Base-by-base conservation (phyloP, 2,888 invertebrate genomes). In the Halocaridina rubra region DNA sequence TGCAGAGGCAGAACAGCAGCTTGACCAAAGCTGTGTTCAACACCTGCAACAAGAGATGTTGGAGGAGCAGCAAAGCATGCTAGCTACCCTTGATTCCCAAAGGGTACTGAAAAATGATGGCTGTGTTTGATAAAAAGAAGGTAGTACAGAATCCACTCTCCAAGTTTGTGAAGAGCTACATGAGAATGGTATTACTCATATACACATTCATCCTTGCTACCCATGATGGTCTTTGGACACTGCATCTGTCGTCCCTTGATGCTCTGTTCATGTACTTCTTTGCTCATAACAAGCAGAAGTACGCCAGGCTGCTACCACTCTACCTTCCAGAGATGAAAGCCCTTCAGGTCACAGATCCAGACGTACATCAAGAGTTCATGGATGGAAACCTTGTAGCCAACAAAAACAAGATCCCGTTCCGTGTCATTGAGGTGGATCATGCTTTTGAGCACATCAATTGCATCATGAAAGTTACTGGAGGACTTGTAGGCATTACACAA, bases 181-280 rank as follows among this genome's bases (percentile, higher is more conserved):
- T 71, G 29, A 27, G 19, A 5, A 71, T 71, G 71, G 32, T 71
- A 8, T 71, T 30, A 32, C n/a, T 71, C 5, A 71, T 32, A 71
- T 71, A 71, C n/a, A 32, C 32, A 71, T 71, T 71, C 32, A 71
- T 71, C 71, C 32, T 29, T 30, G 29, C 29, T 27, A 71, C 71
- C 19, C 30, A 32, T 32, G 71, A 71, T 32, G 71, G 71, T 8
- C 13, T 71, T 13, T 32, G 4, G 32, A 32, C 29, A n/a, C 71
- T 71, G 24, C 71, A 71, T 71, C 71, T 71, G 71, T 30, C 32
- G 10, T 71, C 71, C 29, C 71, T 71, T 22, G 71, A 71, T 71
- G 32, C 13, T 22, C 71, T 71, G 71, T 71, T 7, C 39, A 39
- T 8, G 39, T 39, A 39, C 39, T 39, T 39, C 13, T 39, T 39